Evolutionary conservation across 2,888 invertebrate species (phyloP).

Genomic region (Conops quadrifasciatus): DNA sequence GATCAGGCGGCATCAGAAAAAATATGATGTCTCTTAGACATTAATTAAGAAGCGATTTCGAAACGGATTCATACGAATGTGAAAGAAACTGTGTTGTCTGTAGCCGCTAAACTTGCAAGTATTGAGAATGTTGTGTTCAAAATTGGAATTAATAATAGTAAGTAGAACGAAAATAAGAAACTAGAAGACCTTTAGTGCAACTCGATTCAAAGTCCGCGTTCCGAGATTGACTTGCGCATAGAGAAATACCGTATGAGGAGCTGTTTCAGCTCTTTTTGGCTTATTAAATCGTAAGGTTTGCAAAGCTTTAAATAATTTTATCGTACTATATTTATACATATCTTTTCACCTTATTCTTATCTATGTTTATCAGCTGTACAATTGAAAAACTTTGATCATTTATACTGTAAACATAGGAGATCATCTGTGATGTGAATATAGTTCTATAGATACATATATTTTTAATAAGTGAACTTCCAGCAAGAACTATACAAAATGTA

Average conservation of each 20-base stretch:
- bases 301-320: conserved; percentile 8
- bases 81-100: neutral
- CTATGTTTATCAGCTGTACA: conserved; percentile 19
- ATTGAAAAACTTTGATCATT: neutral
- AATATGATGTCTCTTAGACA: neutral
- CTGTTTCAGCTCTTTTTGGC: neutral
- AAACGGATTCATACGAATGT: neutral
- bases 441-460: neutral
- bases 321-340: conserved; percentile 19
- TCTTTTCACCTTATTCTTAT: conserved; percentile 10
- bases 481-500: conserved; percentile 8
- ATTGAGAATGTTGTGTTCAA: conserved; percentile 15
- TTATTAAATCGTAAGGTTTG: conserved; percentile 10
- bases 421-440: conserved; percentile 7
- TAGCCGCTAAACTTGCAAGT: conserved; percentile 17
- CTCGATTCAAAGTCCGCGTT: neutral
- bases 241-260: neutral
- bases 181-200: conserved; percentile 3
- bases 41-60: conserved; percentile 9
- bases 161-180: conserved; percentile 22
- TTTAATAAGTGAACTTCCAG: neutral
- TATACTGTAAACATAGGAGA: too few species aligned
- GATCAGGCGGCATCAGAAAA: too few species aligned
- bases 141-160: conserved; percentile 29
- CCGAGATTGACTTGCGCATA: neutral